Conservation (phyloP, 2,113 vertebrate species). For the Poeciliopsis prolifica region DNA sequence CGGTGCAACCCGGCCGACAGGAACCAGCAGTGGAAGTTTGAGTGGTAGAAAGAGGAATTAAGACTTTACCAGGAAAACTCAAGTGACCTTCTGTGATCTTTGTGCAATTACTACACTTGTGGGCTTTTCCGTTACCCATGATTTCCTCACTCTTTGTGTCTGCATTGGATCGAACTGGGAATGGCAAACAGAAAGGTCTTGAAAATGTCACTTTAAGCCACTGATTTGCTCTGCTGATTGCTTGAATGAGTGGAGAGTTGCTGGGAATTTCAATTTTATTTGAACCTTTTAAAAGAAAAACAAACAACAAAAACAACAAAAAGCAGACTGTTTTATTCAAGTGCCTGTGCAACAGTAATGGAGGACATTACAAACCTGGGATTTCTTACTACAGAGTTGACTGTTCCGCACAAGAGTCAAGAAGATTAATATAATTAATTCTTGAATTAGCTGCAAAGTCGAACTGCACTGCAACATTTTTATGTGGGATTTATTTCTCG, state of each 20-base stretch:
- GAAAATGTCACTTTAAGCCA: constrained; percentile 48
- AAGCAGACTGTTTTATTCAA: constrained; percentile 42
- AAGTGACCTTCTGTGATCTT: constrained; percentile 55
- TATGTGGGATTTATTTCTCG: constrained; percentile 49
- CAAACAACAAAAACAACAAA: not conserved
- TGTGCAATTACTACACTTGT: constrained; percentile 65
- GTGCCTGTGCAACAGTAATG: constrained; percentile 71
- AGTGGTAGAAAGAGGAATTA: constrained; percentile 65
- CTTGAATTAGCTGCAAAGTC: constrained; percentile 6
- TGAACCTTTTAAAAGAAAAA: constrained; percentile 5
- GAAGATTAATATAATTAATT: not conserved
- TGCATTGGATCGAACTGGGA: constrained; percentile 28
- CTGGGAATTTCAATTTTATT: constrained; percentile 6
- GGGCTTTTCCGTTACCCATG: constrained; percentile 17
- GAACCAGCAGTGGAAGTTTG: constrained; percentile 93
- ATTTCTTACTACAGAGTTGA: constrained; percentile 29
- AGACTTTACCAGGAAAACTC: constrained; percentile 25
- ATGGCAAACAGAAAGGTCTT: constrained; percentile 18
- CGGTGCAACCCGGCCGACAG: constrained; percentile 83
- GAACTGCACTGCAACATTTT: constrained; percentile 36
- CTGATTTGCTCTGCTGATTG: constrained; percentile 26
- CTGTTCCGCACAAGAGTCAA: constrained; percentile 14
- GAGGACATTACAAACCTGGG: constrained; percentile 34
- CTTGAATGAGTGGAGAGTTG: constrained; percentile 28
- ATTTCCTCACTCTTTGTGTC: constrained; percentile 5